phyloP scores from a whole-genome alignment of 2,797 vertebrate species.

The Tiaroga cobitis region DNA sequence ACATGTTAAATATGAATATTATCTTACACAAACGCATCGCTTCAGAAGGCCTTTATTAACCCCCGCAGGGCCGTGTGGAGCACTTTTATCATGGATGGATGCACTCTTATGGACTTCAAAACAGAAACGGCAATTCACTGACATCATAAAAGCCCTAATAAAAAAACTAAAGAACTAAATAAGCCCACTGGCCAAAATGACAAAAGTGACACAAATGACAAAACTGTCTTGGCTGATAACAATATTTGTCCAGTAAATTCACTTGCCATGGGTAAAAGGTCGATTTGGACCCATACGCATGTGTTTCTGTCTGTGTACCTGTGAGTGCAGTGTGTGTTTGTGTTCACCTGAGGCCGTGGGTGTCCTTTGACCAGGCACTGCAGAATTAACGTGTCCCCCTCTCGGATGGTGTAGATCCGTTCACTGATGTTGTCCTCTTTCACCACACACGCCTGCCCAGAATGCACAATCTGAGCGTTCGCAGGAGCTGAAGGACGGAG shows the following conservation, averaged over 20 bases:
- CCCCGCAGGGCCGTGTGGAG: too few species aligned
- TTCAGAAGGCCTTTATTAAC: too few species aligned
- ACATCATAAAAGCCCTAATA: too few species aligned
- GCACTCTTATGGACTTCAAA: too few species aligned
- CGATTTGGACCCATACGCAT: neutral
- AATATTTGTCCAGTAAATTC: neutral
- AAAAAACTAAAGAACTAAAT: too few species aligned
- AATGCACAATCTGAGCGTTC: slow-evolving; percentile 95
- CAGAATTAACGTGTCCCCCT: slow-evolving; percentile 91
- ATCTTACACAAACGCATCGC: too few species aligned
- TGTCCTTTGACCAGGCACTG: slow-evolving; percentile 97
- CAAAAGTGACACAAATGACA: too few species aligned
- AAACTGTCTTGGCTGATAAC: too few species aligned
- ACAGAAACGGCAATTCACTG: too few species aligned
- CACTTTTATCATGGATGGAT: too few species aligned
- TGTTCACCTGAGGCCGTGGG: slow-evolving; percentile 90
- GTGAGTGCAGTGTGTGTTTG: neutral
- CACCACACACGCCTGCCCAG: slow-evolving; percentile 95
- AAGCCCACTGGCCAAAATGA: too few species aligned
- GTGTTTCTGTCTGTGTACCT: neutral
- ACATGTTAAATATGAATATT: too few species aligned
- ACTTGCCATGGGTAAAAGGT: neutral
- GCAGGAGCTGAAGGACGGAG: slow-evolving; percentile 84
- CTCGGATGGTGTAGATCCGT: slow-evolving; percentile 96
- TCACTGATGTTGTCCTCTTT: slow-evolving; percentile 99